Percentiles rank a stretch among this genome's conserved stretches.
Evolutionary conservation across 2,113 vertebrate species (phyloP).

Genomic region (Bucco capensis): DNA sequence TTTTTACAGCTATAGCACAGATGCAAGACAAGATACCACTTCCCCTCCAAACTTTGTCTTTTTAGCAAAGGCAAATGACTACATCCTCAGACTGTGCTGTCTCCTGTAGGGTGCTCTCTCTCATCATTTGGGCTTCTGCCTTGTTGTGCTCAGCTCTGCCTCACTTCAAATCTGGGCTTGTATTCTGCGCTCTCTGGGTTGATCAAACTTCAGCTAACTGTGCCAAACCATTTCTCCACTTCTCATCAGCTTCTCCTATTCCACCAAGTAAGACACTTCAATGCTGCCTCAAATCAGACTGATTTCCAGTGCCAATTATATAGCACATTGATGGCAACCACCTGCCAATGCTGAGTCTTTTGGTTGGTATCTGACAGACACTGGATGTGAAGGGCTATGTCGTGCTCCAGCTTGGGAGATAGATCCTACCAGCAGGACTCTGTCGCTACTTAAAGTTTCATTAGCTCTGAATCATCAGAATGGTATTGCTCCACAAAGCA

Average conservation of each 20-base stretch:
- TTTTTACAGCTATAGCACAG: neutral
- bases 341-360: neutral
- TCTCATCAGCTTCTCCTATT: neutral
- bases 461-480: conserved; percentile 20
- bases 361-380: neutral
- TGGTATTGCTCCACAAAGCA: neutral
- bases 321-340: neutral
- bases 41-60: neutral
- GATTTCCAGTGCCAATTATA: neutral
- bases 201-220: neutral
- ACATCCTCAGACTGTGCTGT: neutral
- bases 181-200: neutral
- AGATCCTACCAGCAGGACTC: neutral
- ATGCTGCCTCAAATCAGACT: neutral
- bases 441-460: neutral
- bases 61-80: neutral
- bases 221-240: neutral
- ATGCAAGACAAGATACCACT: neutral
- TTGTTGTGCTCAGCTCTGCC: neutral
- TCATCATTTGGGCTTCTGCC: neutral
- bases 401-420: neutral
- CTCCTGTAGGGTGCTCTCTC: neutral
- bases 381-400: neutral
- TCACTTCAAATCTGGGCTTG: neutral
- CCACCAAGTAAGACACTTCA: neutral